A percentile compares a stretch with the other conserved stretches of the same genome.
These are phyloP conservation scores for Lycodopsis pacificus DNA, from an alignment of 2,797 vertebrate species.

Conservation along the genomic window DNA sequence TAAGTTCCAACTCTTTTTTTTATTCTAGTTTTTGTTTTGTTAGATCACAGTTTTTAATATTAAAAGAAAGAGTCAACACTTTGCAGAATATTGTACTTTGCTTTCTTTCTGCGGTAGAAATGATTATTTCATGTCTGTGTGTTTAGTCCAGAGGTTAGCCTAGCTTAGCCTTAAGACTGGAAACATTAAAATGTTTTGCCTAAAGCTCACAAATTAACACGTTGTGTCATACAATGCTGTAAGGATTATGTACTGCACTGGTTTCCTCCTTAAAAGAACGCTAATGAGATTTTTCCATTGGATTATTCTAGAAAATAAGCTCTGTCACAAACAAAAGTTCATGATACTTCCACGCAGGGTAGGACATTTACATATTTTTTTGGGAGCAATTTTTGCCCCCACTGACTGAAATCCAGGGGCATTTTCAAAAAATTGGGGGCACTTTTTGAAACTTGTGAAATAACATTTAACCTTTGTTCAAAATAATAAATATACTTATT, in stretches of 20 bases:
- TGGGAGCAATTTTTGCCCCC: too few relatives aligned
- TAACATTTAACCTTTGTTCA: too few relatives aligned
- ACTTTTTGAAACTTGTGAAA: too few relatives aligned
- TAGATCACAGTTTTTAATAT: neutral
- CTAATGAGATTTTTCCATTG: too few relatives aligned
- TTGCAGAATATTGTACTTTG: neutral
- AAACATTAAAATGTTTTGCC: neutral
- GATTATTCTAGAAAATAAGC: too few relatives aligned
- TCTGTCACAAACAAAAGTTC: too few relatives aligned
- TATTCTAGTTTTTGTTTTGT: constrained; percentile 14
- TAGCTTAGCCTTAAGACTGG: neutral
- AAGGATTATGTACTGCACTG: neutral
- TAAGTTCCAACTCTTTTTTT: constrained; percentile 83
- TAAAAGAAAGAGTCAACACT: neutral
- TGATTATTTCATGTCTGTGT: neutral
- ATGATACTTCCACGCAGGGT: too few relatives aligned
- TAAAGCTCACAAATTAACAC: neutral
- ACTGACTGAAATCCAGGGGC: too few relatives aligned
- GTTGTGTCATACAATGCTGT: neutral
- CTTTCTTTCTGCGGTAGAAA: neutral
- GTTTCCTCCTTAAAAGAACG: too few relatives aligned
- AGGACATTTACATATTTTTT: too few relatives aligned
- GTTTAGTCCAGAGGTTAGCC: neutral
- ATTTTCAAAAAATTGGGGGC: too few relatives aligned
- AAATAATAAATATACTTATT: too few relatives aligned